These are phyloP conservation scores for Dolichomitus sp. DNA, from an alignment of 2,888 invertebrate species.

Conservation along the genomic window DNA sequence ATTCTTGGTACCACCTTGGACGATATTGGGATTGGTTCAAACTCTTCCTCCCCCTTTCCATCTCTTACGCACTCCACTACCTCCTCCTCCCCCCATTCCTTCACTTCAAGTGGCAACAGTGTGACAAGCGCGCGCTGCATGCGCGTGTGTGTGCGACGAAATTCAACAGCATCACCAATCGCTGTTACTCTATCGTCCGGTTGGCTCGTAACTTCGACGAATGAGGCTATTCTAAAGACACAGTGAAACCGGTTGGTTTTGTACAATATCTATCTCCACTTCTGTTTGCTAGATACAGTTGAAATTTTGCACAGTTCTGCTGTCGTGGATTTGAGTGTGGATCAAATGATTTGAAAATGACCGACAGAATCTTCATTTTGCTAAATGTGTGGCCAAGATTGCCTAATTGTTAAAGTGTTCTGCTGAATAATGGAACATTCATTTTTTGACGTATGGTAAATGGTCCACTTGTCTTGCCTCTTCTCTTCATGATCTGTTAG, in stretches of 20 bases:
- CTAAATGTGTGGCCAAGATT: background rate
- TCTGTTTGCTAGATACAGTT: background rate
- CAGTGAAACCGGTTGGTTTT: constrained; percentile 51
- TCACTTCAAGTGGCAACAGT: constrained; percentile 49
- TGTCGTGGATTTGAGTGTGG: background rate
- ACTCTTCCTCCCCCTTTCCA: background rate
- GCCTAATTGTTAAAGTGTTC: background rate
- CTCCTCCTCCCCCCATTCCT: constrained; percentile 8
- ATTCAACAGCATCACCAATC: constrained; percentile 52
- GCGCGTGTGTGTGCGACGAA: constrained; percentile 14
- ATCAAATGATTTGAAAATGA: background rate
- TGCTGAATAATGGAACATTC: background rate
- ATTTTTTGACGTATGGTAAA: background rate
- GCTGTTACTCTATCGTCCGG: constrained; percentile 59
- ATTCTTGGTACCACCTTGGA: background rate
- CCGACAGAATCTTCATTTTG: background rate
- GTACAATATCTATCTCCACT: background rate
- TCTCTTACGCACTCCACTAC: background rate
- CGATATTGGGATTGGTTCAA: constrained; percentile 26
- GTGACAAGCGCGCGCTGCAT: constrained; percentile 47
- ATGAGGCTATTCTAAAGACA: constrained; percentile 57
- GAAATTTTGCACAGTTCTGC: background rate
- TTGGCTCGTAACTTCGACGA: constrained; percentile 67
- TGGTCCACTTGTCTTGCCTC: background rate
- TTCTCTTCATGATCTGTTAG: background rate